phyloP scores from a whole-genome alignment of 2,888 invertebrate species.

The Plebejus melissa region DNA sequence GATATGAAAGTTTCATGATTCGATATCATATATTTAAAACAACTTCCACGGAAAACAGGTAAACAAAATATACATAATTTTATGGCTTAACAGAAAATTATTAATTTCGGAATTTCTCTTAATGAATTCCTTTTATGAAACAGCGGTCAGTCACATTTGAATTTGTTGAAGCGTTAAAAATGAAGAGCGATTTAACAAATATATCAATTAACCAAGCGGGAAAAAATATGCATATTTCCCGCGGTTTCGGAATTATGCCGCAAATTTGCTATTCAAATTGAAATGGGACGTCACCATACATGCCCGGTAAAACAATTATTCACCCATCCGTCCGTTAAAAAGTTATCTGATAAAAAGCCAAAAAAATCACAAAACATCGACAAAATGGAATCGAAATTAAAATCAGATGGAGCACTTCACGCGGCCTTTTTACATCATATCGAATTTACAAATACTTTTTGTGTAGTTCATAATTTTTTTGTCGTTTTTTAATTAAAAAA shows the following conservation, averaged over 20 bases:
- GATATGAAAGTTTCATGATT: too few species aligned
- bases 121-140: neutral
- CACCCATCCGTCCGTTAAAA: conserved; percentile 47
- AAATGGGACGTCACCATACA: conserved; percentile 49
- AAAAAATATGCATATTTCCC: conserved; percentile 51
- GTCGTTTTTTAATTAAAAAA: conserved; percentile 14
- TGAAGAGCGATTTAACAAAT: conserved; percentile 37
- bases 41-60: neutral
- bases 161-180: conserved; percentile 20
- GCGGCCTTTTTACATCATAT: conserved; percentile 25
- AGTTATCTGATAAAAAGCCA: conserved; percentile 38
- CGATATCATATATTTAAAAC: too few species aligned
- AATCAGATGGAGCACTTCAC: conserved; percentile 27
- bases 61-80: neutral
- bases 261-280: conserved; percentile 52
- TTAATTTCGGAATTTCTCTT: neutral
- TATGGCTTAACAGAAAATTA: neutral
- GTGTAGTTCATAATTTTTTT: conserved; percentile 17
- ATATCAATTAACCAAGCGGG: conserved; percentile 38
- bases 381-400: conserved; percentile 31
- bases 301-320: conserved; percentile 52
- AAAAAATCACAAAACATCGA: conserved; percentile 30
- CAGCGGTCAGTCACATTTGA: neutral
- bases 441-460: conserved; percentile 25
- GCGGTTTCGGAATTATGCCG: conserved; percentile 52